Base-by-base conservation (phyloP, 2,113 vertebrate genomes). In the Leptobrachium ailaonicum region DNA sequence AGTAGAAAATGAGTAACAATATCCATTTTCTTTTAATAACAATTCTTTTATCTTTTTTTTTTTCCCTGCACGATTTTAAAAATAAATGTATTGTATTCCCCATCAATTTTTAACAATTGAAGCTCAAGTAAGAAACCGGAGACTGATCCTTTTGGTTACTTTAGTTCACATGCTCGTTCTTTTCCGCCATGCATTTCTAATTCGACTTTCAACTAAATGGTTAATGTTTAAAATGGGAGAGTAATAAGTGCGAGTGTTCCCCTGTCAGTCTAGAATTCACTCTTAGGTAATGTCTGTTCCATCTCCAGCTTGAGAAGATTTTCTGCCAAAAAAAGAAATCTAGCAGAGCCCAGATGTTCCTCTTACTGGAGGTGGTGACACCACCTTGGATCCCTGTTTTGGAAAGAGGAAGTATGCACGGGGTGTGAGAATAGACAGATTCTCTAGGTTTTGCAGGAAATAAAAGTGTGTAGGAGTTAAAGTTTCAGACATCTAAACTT, bases 331-430 rank as follows among this genome's bases (percentile, higher is more conserved):
- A 66, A 11, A 13, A n/a, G n/a, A n/a, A 32, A 41, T 40, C 2
- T 7, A 10, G 62, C 41, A 4, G n/a, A 8, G 4, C 47, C 62
- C n/a, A 42, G 66, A 68, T 77, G 56, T 45, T 47, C 54, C 66
- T 1, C 76, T 42, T 3, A 41, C n/a, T 70, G 40, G 13, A 71
- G 67, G 67, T 78, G 76, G 69, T 78, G 76, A 78, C 56, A 78
- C 43, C 56, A 7, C 56, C 62, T 62, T 5, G 54, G 43, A 50
- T 62, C 67, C 43, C 40, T 71, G 76, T 78, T 71, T 78, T 78
- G 76, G 76, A 78, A 78, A 78, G 67, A 71, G 68, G 76, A 71
- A 71, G 56, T 63, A 60, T 71, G 42, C 20, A 63, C 54, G 40
- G 76, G 67, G 67, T 56, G 54, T 62, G 67, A 64, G 62, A 64